Percentiles rank a stretch among this genome's conserved stretches.
These are phyloP conservation scores for Nephila pilipes DNA, from an alignment of 1,140 invertebrate species.

Conservation along the genomic window DNA sequence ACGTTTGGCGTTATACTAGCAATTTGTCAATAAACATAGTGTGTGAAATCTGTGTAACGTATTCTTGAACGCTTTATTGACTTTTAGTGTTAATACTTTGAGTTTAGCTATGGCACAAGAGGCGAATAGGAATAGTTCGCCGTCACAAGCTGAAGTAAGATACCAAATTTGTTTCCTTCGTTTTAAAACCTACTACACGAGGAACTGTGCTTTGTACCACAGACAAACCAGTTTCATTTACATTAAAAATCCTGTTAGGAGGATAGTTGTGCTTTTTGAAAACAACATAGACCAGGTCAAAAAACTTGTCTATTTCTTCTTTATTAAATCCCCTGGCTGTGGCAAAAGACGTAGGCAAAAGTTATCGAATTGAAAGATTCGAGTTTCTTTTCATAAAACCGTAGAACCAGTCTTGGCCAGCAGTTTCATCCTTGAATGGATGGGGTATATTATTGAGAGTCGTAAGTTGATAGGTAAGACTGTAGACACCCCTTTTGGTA, in stretches of 20 bases:
- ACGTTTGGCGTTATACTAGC: too few relatives aligned
- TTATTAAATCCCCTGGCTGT: conserved; percentile 33
- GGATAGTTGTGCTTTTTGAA: conserved; percentile 16
- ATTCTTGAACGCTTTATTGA: too few relatives aligned
- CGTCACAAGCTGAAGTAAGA: too few relatives aligned
- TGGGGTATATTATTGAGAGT: conserved; percentile 44
- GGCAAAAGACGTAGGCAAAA: conserved; percentile 16
- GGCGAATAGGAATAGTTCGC: too few relatives aligned
- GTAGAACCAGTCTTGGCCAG: conserved; percentile 33
- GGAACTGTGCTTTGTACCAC: neutral
- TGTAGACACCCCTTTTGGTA: conserved; percentile 57
- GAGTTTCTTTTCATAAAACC: too few relatives aligned
- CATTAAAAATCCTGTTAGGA: conserved; percentile 62
- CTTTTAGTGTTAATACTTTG: too few relatives aligned
- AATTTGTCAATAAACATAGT: too few relatives aligned
- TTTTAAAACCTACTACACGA: neutral
- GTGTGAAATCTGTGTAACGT: too few relatives aligned
- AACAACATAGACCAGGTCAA: neutral
- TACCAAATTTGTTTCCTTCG: neutral
- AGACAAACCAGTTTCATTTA: conserved; percentile 43
- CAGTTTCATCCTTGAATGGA: conserved; percentile 31
- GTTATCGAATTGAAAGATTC: conserved; percentile 9
- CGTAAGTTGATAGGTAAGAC: conserved; percentile 68
- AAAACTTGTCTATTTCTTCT: conserved; percentile 47
- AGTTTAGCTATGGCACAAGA: too few relatives aligned